Evolutionary conservation across 2,888 invertebrate genomes (phyloP).

Genomic region (Polyploca ridens): DNA sequence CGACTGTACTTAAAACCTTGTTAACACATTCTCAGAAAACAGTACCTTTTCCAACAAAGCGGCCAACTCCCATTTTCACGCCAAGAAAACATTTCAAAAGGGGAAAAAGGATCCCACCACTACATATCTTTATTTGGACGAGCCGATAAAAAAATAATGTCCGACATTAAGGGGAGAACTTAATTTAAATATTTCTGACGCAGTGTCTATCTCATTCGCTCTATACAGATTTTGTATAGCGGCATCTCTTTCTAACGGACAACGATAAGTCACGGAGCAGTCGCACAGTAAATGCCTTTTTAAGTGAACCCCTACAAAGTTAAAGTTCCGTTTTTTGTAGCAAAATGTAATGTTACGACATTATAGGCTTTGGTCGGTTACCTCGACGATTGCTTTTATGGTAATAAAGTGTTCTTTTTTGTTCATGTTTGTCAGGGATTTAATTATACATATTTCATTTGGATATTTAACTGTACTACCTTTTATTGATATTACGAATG

Average conservation of each 20-base stretch:
- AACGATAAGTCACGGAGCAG: constrained; percentile 69
- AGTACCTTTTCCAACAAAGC: background rate
- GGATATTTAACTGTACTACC: too few species aligned
- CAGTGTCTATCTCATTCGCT: constrained; percentile 43
- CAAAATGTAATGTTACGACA: constrained; percentile 49
- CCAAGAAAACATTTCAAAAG: constrained; percentile 49
- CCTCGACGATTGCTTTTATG: constrained; percentile 49
- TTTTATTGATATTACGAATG: background rate
- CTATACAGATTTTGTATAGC: constrained; percentile 23
- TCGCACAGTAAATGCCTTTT: constrained; percentile 73
- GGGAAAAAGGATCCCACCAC: constrained; percentile 40
- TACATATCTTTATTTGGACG: constrained; percentile 76
- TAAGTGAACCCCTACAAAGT: constrained; percentile 69
- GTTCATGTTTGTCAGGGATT: constrained; percentile 16
- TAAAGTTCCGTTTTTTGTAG: constrained; percentile 53
- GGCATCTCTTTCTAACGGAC: constrained; percentile 47
- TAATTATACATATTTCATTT: constrained; percentile 9
- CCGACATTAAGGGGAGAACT: constrained; percentile 76
- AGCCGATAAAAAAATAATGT: constrained; percentile 83
- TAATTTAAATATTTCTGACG: constrained; percentile 81
- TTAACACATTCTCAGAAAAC: background rate
- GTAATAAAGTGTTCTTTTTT: constrained; percentile 32
- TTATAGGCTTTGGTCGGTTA: constrained; percentile 57
- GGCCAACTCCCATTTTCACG: constrained; percentile 31
- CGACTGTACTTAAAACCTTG: background rate